Base-by-base conservation (phyloP, 2,113 vertebrate genomes). In the Aptenodytes forsteri region DNA sequence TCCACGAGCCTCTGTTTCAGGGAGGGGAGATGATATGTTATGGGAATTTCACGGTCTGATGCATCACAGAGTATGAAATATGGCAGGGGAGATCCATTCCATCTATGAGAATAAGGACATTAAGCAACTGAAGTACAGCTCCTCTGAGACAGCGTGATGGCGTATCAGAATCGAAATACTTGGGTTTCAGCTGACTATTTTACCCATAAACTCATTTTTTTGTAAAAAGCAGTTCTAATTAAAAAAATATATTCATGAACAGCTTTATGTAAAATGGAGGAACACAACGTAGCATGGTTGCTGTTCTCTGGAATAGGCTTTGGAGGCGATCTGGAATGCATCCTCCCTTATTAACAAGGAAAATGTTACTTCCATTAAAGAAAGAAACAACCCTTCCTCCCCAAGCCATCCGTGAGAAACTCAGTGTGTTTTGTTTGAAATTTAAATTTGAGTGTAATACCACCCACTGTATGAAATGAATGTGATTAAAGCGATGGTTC, bases 391-490 rank as follows among this genome's bases (percentile, higher is more conserved):
- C 56, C 73, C 87, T 76, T 47, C 73, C 47, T 29, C 65, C 34
- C 2, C 8, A 50, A 82, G 29, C 66, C 66, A 82, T 25, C 91
- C 84, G 56, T 97, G 97, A 94, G 97, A 97, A 97, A 91, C 40
- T 79, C 65, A 13, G 47, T 47, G 30, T 38, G 85, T 91, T 65
- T 76, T 83, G 81, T 94, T 95, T 97, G 96, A 91, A 91, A 97
- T 97, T 96, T 94, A 97, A 93, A 97, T 97, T 49, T 16, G 25
- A 89, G 58, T 4, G 3, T 82, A 93, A 90, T 72, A 72, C 93
- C 95, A 79, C 97, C 95, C 93, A 97, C 96, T 36, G 32, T 2
- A 91, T 1, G 1, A 87, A 95, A 89, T 1, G 29, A 85, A 93
- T 61, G 30, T 14, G 81, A 95, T 93, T 96, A 69, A 85, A 91